Evolutionary conservation across 2,797 vertebrate species (phyloP), one percentile per base, ranked within the genome.

Genomic region (Typhlichthys subterraneus): DNA sequence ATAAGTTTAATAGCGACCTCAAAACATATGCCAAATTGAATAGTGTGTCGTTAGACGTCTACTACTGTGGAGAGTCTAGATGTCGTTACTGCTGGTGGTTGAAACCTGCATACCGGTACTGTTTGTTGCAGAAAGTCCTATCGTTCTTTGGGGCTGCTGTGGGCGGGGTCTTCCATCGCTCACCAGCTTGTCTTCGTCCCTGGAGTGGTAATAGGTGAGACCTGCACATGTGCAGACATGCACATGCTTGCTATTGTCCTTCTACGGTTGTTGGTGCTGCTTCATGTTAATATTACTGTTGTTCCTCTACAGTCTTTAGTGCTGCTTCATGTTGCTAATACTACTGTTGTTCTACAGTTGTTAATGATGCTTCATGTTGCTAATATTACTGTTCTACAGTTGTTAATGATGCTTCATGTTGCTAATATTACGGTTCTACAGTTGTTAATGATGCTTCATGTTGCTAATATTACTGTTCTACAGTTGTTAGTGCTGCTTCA

Each of bases 81-180:
- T 38, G 33, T 38, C 7, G 1, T 38, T 38, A 38, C 33, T 38
- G 33, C 33, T 38, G 33, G 5, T 38, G 33, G 7, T 38, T 56
- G 8, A 29, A 31, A 55, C 12, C 7, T 53, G 10, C 47, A 45
- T 56, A 65, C 63, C 5, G 71, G 13, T 70, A 19, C 3, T 23
- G 23, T 23, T 23, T 38, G 50, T 4, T 1, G 33, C 84, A 99
- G 97, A 70, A 94, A 87, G 87, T 87, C 79, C 7, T 97, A 92
- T 72, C 94, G 94, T 53, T 89, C 63, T 62, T 66, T 96, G 42
- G 93, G 90, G 12, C 89, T 98, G 10, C 92, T 95, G 67, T 99
- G 97, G 97, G 81, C 93, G 1, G 96, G 97, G 6, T 98, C 97
- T 1, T 84, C 95, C 12, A 54, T 90, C 33, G 94, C 94, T 84